Base-by-base conservation (phyloP, 2,113 vertebrate genomes). In the Trogon melanurus region DNA sequence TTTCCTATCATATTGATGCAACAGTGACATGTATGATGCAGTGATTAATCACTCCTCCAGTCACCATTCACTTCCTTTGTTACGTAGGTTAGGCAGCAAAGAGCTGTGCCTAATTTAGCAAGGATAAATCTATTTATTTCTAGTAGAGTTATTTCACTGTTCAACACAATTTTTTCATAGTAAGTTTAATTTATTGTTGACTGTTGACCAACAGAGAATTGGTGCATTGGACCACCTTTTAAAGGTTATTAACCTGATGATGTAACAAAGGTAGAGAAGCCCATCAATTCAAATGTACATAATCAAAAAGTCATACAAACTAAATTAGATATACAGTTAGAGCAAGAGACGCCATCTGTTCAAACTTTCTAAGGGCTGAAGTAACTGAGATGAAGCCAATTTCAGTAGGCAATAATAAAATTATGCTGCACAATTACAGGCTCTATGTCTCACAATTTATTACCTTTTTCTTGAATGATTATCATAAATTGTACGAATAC, bases 341-440 rank as follows among this genome's bases (percentile, higher is more conserved):
- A 95, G 95, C 88, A 94, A 47, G 93, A 88, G 56, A 70, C 64
- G 48, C 96, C 95, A 97, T 96, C 96, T 97, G 96, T 93, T 97
- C 94, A 70, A 88, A 91, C 79, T 95, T 94, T 95, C 95, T 60
- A 12, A 88, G 90, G 91, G 88, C 91, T 95, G 66, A 91, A 92
- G 90, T 82, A 90, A 56, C 82, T 48, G 93, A 94, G 90, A 92
- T 71, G 82, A 60, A 91, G 88, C 75, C 88, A 93, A 83, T 93
- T 96, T 85, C 89, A 84, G 88, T 10, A 93, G 66, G 81, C 88
- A 95, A 60, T 91, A 94, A 95, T 94, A 66, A 86, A 94, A 94
- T 88, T 88, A 82, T 60, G 71, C 67, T 29, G 48, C 3, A 22
- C 82, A 91, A 85, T 73, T 80, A 73, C 56, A 74, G 88, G 64